Evolutionary conservation across 2,888 invertebrate genomes (phyloP).

Genomic region (Isotomurus palustris): DNA sequence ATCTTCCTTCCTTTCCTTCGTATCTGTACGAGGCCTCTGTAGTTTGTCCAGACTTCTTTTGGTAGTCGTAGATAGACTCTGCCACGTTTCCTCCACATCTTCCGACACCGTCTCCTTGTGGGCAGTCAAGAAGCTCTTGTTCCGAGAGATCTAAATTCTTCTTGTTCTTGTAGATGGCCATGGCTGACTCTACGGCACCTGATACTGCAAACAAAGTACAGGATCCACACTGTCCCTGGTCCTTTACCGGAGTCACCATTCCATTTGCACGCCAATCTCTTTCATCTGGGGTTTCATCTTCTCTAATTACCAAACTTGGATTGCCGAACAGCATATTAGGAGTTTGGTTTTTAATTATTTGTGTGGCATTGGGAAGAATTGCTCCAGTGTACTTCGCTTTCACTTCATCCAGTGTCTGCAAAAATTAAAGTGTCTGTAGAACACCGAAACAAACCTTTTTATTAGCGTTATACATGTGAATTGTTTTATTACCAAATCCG

Average conservation of each 20-base stretch:
- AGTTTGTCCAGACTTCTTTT: neutral
- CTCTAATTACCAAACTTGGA: too few relatives aligned
- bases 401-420: neutral
- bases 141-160: neutral
- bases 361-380: neutral
- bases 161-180: neutral
- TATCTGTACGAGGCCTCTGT: neutral
- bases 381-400: constrained; percentile 1
- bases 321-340: too few relatives aligned
- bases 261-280: constrained; percentile 83
- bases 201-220: too few relatives aligned
- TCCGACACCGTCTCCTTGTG: neutral
- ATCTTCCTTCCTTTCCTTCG: neutral
- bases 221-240: constrained; percentile 86
- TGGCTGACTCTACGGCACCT: neutral
- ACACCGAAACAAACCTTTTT: too few relatives aligned
- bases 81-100: neutral
- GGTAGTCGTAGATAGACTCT: neutral
- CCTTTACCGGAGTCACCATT: constrained; percentile 81
- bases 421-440: too few relatives aligned
- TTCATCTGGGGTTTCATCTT: constrained; percentile 60
- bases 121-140: constrained; percentile 1
- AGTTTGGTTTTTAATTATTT: too few relatives aligned
- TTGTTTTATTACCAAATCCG: neutral
- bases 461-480: too few relatives aligned